Conservation (phyloP, 2,888 invertebrate genomes). For the Drosophila pseudotakahashii region DNA sequence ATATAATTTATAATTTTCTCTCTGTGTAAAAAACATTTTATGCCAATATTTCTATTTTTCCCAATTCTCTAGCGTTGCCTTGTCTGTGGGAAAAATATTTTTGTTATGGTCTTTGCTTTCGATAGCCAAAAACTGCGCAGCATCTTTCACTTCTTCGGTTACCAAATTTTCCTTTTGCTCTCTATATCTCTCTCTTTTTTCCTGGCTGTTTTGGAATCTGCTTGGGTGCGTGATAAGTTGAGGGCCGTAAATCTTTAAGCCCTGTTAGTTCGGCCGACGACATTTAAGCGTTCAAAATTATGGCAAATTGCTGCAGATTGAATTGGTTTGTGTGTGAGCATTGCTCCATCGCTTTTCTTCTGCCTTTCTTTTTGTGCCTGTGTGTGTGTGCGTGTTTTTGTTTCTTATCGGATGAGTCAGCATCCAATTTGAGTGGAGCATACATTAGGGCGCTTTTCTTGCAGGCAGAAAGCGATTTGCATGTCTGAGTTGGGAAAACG, state of each 20-base stretch:
- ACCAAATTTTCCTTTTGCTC: not conserved
- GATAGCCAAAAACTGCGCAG: slow-evolving; percentile 59
- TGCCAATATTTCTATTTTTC: not conserved
- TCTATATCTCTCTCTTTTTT: too few species aligned
- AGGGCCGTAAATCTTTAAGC: slow-evolving; percentile 66
- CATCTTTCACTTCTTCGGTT: slow-evolving; percentile 37
- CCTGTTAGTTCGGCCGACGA: slow-evolving; percentile 37
- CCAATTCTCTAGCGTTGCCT: not conserved
- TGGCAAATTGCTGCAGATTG: slow-evolving; percentile 74
- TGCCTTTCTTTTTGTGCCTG: not conserved
- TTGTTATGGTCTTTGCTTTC: slow-evolving; percentile 60
- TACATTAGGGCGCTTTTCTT: slow-evolving; percentile 55
- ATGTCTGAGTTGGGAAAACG: slow-evolving; percentile 65
- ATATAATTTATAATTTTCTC: not conserved
- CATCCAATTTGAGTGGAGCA: slow-evolving; percentile 46
- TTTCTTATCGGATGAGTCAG: slow-evolving; percentile 64
- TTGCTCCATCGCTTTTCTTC: not conserved
- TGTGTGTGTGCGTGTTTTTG: slow-evolving; percentile 6
- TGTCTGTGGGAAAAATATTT: slow-evolving; percentile 59
- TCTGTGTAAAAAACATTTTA: not conserved
- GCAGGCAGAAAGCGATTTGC: slow-evolving; percentile 53
- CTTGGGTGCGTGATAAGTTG: slow-evolving; percentile 45
- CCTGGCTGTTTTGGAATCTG: slow-evolving; percentile 9
- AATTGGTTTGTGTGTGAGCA: slow-evolving; percentile 57
- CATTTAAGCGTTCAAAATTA: slow-evolving; percentile 71